These are phyloP conservation scores for Daphoenositta chrysoptera DNA, from an alignment of 2,113 vertebrate genomes.

Conservation along the genomic window DNA sequence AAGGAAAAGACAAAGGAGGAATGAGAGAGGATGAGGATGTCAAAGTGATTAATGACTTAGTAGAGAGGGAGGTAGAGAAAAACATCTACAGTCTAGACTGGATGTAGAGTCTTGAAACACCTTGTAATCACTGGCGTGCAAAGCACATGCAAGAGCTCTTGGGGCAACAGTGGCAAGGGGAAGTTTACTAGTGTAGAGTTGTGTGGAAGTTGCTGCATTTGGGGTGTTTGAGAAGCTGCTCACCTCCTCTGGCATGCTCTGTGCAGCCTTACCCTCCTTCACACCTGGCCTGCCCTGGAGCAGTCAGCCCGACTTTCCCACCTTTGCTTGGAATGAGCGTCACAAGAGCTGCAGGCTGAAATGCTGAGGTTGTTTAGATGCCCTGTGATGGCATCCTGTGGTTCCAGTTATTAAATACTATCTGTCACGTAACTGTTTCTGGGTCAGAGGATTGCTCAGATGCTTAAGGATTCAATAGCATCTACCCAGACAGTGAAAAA, in stretches of 20 bases:
- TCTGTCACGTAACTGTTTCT: background rate
- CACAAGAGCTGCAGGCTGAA: background rate
- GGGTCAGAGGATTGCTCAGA: background rate
- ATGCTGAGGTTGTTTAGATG: background rate
- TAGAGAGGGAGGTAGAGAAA: background rate
- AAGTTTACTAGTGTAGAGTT: background rate
- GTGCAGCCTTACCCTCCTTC: background rate
- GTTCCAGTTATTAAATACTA: background rate
- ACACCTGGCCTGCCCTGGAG: accelerated
- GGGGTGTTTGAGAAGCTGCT: background rate
- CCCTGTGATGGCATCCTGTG: background rate
- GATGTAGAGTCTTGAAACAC: background rate
- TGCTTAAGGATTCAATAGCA: background rate
- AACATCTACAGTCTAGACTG: background rate
- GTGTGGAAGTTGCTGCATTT: background rate
- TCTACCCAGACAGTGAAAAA: background rate
- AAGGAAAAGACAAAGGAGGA: background rate
- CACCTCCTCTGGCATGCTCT: background rate
- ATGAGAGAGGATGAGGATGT: background rate
- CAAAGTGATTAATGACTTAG: background rate
- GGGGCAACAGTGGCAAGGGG: background rate
- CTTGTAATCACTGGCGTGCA: accelerated
- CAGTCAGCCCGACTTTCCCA: background rate
- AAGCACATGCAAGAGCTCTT: background rate
- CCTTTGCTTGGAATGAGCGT: background rate